Percentiles rank a stretch among this genome's conserved stretches.
Conservation (phyloP, 1,140 invertebrate genomes). For the Caenorhabditis tropicalis region DNA sequence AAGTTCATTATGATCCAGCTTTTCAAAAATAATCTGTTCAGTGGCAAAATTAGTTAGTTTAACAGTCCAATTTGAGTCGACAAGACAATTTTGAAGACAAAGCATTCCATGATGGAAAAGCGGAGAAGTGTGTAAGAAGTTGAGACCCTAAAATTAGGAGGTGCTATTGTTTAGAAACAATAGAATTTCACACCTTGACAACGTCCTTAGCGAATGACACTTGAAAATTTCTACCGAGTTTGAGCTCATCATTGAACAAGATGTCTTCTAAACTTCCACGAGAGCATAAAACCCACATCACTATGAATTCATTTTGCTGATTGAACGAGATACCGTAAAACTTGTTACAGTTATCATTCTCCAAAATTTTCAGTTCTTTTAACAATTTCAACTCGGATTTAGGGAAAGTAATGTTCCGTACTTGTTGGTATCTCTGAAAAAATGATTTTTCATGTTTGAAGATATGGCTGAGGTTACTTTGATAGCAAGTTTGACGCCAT, state of each 20-base stretch:
- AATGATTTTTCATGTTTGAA: not conserved
- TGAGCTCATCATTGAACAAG: slow-evolving; percentile 70
- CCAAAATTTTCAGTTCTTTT: slow-evolving; percentile 70
- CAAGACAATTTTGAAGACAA: slow-evolving; percentile 71
- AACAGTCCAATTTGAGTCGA: slow-evolving; percentile 72
- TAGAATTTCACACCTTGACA: slow-evolving; percentile 64
- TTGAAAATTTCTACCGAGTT: slow-evolving; percentile 71
- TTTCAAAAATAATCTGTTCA: slow-evolving; percentile 67
- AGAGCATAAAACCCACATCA: slow-evolving; percentile 69
- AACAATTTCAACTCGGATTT: slow-evolving; percentile 65
- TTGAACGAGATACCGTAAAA: slow-evolving; percentile 72
- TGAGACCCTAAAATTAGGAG: slow-evolving; percentile 61
- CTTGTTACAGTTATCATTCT: slow-evolving; percentile 72
- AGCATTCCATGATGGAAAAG: slow-evolving; percentile 68
- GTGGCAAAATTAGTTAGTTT: slow-evolving; percentile 71
- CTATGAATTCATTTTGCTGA: slow-evolving; percentile 71
- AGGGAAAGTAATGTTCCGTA: slow-evolving; percentile 68
- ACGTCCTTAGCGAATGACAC: slow-evolving; percentile 72
- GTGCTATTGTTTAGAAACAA: slow-evolving; percentile 1
- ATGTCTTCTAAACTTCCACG: slow-evolving; percentile 70
- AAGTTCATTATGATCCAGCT: slow-evolving; percentile 58
- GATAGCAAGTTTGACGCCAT: slow-evolving; percentile 33
- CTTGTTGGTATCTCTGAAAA: slow-evolving; percentile 66
- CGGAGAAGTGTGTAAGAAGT: slow-evolving; percentile 65
- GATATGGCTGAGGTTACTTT: not conserved